Base-by-base conservation (phyloP, 1,140 invertebrate genomes). In the Grapholita molesta region DNA sequence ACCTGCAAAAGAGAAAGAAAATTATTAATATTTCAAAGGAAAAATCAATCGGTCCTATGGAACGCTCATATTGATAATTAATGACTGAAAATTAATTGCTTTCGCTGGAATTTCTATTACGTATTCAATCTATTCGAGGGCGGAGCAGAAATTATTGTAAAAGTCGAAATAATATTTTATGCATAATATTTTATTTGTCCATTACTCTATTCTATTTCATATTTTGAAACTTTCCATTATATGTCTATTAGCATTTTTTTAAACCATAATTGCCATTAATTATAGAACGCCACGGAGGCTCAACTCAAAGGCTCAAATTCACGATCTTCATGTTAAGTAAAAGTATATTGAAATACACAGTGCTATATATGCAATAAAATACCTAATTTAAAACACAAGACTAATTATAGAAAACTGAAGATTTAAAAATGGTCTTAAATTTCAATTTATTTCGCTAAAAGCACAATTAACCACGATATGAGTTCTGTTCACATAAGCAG, bases 31-130 rank as follows among this genome's bases (percentile, higher is more conserved):
- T 48, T 48, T 48, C 42, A 15, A 32, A 65, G 33, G 18, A 42
- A 65, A 28, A 61, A 61, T 30, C 24, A 61, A 61, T 61, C 30
- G 32, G 32, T 61, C 15, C 25, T 61, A 24, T n/a, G 25, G 23
- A 28, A 25, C 52, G 52, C 25, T 61, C 55, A 61, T 69, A 70
- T 72, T 74, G 64, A 72, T 71, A 70, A 76, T 76, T 72, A 70
- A 74, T 76, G 69, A 71, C 55, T 61, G 74, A 76, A 79, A 79
- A 79, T 76, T 79, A 76, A 79, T 76, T 76, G 72, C 69, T 74
- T 72, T 69, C 4, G 69, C 52, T 25, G 66, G 69, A 61, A 70
- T 66, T 70, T 66, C 69, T 55, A 67, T 70, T 67, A 67, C 57
- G 30, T 7, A 28, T 61, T 28, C 24, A 61, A 61, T 25, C 12